phyloP scores from a whole-genome alignment of 2,888 invertebrate species.

The Stenodera caucasica region DNA sequence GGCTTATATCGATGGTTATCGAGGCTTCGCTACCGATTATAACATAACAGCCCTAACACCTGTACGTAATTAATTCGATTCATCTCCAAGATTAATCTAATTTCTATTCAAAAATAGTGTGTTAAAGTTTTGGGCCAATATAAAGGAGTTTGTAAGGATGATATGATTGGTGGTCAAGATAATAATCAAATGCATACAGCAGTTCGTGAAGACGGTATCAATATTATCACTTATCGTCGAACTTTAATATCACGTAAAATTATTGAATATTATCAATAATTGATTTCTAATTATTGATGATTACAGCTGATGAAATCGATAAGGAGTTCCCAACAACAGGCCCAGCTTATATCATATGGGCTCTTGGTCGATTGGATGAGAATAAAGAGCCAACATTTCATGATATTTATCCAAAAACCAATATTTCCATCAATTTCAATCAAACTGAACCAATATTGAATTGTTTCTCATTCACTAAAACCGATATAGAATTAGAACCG shows the following conservation, averaged over 20 bases:
- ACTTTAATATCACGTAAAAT: conserved; percentile 71
- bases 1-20: conserved; percentile 70
- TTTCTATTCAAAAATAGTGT: conserved; percentile 59
- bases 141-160: conserved; percentile 85
- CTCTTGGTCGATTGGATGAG: conserved; percentile 76
- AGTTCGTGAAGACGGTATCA: conserved; percentile 73
- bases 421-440: conserved; percentile 69
- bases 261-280: neutral
- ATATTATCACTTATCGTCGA: conserved; percentile 76
- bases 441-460: conserved; percentile 67
- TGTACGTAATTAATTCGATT: conserved; percentile 55
- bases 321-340: conserved; percentile 69
- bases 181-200: conserved; percentile 80
- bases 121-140: conserved; percentile 83
- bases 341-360: conserved; percentile 73
- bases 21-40: conserved; percentile 80
- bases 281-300: neutral
- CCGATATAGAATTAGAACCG: conserved; percentile 47
- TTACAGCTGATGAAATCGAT: conserved; percentile 75
- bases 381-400: conserved; percentile 83
- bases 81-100: neutral
- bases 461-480: conserved; percentile 72
- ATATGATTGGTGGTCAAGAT: conserved; percentile 77
- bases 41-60: conserved; percentile 82
- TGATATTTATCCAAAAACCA: conserved; percentile 72